These are phyloP conservation scores for Prunella strophiata DNA, from an alignment of 2,797 vertebrate genomes.

Conservation along the genomic window DNA sequence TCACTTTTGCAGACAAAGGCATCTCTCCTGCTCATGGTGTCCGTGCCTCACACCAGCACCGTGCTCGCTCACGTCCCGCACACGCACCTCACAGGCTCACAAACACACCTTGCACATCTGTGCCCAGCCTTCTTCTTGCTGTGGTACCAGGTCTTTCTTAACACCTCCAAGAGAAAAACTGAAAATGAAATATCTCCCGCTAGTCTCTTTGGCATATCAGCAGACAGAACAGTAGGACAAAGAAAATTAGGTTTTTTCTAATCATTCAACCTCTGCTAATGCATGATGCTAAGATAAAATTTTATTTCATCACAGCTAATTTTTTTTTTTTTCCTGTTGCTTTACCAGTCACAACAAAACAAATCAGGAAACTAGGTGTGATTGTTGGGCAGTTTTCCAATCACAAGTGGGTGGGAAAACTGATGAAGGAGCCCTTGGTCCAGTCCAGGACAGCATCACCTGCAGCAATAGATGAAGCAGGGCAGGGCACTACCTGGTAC, in stretches of 20 bases:
- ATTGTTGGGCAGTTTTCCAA: background rate
- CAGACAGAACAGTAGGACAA: background rate
- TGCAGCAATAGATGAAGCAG: background rate
- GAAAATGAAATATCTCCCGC: slow-evolving; percentile 26
- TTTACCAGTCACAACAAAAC: background rate
- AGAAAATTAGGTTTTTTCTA: slow-evolving; percentile 24
- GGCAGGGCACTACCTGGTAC: background rate
- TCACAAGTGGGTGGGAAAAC: background rate
- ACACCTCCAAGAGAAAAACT: slow-evolving; percentile 51
- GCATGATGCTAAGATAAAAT: slow-evolving; percentile 32
- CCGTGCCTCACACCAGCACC: fast-evolving
- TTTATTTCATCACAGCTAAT: background rate
- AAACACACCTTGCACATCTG: background rate
- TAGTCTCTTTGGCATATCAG: slow-evolving; percentile 12
- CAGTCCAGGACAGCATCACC: background rate
- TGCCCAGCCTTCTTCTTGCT: slow-evolving; percentile 22
- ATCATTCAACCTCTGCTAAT: slow-evolving; percentile 60
- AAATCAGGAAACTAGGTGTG: background rate
- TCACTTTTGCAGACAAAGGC: background rate
- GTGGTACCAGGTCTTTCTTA: slow-evolving; percentile 47
- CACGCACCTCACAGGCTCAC: background rate
- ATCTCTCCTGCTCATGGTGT: fast-evolving
- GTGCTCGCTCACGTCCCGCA: background rate
- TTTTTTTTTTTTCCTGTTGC: background rate
- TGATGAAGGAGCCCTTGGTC: background rate